Percentiles rank a stretch among this genome's conserved stretches.
These are phyloP conservation scores for Tinea trinotella DNA, from an alignment of 2,888 invertebrate species.

Conservation along the genomic window DNA sequence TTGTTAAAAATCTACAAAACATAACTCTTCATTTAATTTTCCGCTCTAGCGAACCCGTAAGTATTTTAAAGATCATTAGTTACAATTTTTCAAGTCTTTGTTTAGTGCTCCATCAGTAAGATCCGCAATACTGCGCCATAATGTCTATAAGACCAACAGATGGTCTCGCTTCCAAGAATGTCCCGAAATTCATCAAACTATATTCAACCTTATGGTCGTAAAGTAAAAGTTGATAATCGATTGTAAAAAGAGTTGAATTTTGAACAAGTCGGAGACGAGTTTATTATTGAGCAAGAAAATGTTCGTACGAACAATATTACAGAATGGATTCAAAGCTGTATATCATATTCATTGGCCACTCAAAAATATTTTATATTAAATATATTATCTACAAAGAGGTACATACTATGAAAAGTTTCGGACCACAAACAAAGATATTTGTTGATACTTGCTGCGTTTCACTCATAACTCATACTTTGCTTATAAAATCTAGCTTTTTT, in stretches of 20 bases:
- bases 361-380: not conserved
- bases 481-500: no score
- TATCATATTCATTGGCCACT: slow-evolving; percentile 16
- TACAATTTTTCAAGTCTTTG: slow-evolving; percentile 22
- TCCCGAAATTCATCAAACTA: slow-evolving; percentile 32
- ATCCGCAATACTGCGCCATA: slow-evolving; percentile 44
- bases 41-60: not conserved
- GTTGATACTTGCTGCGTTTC: no score
- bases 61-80: slow-evolving; percentile 15
- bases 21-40: slow-evolving; percentile 1
- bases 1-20: slow-evolving; percentile 6
- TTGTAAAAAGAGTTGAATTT: slow-evolving; percentile 27
- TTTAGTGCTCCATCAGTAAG: slow-evolving; percentile 36
- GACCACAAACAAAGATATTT: no score
- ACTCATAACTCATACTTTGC: no score
- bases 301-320: slow-evolving; percentile 49
- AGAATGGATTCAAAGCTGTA: slow-evolving; percentile 24
- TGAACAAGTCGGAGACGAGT: slow-evolving; percentile 39
- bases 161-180: slow-evolving; percentile 51
- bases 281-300: slow-evolving; percentile 53
- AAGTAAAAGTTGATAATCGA: slow-evolving; percentile 28
- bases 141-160: slow-evolving; percentile 58
- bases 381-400: no score
- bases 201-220: slow-evolving; percentile 29
- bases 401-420: no score